These are phyloP conservation scores for Augochlora pura DNA, from an alignment of 1,140 invertebrate species.

Conservation along the genomic window DNA sequence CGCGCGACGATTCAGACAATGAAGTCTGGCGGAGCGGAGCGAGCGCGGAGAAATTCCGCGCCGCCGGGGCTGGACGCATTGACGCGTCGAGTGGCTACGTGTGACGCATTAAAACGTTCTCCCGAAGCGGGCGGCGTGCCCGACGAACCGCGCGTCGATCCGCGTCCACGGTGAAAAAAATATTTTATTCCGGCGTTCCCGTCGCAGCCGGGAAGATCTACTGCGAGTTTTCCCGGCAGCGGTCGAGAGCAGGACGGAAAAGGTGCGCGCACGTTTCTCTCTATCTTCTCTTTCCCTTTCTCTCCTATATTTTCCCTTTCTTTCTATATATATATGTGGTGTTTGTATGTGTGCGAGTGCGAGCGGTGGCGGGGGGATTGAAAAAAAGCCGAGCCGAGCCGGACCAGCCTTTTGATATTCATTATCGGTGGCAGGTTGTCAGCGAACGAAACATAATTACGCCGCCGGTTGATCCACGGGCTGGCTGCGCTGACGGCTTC, in stretches of 20 bases:
- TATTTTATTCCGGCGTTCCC: conserved; percentile 9
- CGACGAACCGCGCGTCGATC: background rate
- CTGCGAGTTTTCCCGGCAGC: conserved; percentile 1
- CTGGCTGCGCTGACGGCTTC: conserved; percentile 45
- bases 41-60: conserved; percentile 4
- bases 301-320: too few species aligned
- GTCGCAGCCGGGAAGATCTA: background rate
- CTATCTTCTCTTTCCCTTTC: too few species aligned
- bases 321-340: too few species aligned
- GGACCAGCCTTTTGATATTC: conserved; percentile 51
- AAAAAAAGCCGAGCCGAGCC: too few species aligned
- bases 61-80: conserved; percentile 3
- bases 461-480: conserved; percentile 54
- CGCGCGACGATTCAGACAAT: background rate
- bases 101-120: conserved; percentile 32
- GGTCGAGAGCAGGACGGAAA: background rate
- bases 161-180: background rate
- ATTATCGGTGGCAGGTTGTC: conserved; percentile 63
- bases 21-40: background rate
- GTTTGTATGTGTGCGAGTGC: too few species aligned
- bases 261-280: too few species aligned
- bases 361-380: too few species aligned
- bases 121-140: background rate
- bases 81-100: conserved; percentile 14
- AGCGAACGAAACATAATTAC: conserved; percentile 62